Evolutionary conservation across 2,113 vertebrate genomes (phyloP).

Genomic region (Tragelaphus buxtoni): DNA sequence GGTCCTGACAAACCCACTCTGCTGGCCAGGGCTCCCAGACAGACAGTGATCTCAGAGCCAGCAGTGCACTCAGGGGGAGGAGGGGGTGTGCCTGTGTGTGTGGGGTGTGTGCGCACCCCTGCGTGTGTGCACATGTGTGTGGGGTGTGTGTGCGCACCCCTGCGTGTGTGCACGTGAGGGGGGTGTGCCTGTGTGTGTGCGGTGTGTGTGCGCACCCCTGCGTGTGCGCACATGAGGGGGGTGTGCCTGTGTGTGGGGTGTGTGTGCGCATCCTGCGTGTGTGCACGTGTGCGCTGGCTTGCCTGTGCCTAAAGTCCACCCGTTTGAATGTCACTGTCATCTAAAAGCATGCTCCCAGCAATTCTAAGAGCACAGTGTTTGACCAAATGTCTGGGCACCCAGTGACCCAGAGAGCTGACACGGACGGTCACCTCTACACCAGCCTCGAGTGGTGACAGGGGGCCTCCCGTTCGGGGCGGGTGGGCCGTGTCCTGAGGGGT

Average conservation of each 20-base stretch:
- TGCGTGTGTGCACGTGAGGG: not conserved
- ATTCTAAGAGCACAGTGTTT: not conserved
- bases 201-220: too few relatives aligned
- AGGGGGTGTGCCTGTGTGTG: not conserved
- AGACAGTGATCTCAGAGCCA: too few relatives aligned
- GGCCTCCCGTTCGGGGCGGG: not conserved
- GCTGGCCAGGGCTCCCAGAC: not conserved
- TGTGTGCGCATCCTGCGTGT: rapidly evolving
- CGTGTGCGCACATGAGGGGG: too few relatives aligned
- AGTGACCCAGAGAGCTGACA: not conserved
- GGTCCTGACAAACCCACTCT: not conserved
- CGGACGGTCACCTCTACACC: not conserved
- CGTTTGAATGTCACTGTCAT: not conserved
- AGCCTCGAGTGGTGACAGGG: not conserved
- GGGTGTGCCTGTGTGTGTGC: too few relatives aligned
- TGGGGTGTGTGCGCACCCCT: too few relatives aligned
- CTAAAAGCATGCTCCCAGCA: not conserved
- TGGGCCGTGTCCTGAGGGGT: not conserved
- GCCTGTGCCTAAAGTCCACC: not conserved
- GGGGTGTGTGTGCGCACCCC: too few relatives aligned
- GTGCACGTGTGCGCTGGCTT: not conserved
- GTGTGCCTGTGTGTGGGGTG: too few relatives aligned
- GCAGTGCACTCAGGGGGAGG: not conserved
- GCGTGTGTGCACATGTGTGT: not conserved
- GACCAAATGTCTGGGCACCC: not conserved